phyloP scores from a whole-genome alignment of 1,140 invertebrate genomes.

The Lepeophtheirus salmonis region DNA sequence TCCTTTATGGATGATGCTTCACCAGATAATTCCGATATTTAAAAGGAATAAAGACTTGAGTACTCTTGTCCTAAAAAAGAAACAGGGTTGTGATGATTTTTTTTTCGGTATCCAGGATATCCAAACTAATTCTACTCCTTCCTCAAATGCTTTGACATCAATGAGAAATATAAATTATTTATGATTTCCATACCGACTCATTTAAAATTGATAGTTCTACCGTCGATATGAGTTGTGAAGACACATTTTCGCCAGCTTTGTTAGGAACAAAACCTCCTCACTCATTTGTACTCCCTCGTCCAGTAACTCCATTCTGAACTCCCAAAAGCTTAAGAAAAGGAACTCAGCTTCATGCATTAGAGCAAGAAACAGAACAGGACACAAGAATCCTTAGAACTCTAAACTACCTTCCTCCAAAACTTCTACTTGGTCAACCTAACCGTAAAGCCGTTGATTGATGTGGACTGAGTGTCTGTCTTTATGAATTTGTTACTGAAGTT shows the following conservation, averaged over 20 bases:
- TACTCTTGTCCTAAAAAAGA: not conserved
- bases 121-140: not conserved
- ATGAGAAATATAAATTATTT: not conserved
- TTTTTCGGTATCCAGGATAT: not conserved
- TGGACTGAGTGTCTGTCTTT: constrained; percentile 83
- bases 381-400: constrained; percentile 74
- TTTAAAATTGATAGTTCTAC: not conserved
- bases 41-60: not conserved
- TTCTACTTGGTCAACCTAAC: constrained; percentile 37
- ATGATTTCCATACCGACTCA: not conserved
- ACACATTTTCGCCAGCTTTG: not conserved
- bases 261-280: constrained; percentile 23
- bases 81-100: not conserved
- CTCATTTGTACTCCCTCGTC: constrained; percentile 31
- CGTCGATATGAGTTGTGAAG: too few relatives aligned
- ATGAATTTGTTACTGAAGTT: constrained; percentile 83
- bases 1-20: too few relatives aligned
- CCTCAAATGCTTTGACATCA: not conserved
- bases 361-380: constrained; percentile 29
- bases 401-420: constrained; percentile 83
- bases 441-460: constrained; percentile 77
- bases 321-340: constrained; percentile 51
- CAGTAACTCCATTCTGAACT: constrained; percentile 55
- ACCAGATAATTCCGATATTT: too few relatives aligned
- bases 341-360: constrained; percentile 6